Conservation (phyloP, 1,140 invertebrate genomes). For the Euborellia annulipes region DNA sequence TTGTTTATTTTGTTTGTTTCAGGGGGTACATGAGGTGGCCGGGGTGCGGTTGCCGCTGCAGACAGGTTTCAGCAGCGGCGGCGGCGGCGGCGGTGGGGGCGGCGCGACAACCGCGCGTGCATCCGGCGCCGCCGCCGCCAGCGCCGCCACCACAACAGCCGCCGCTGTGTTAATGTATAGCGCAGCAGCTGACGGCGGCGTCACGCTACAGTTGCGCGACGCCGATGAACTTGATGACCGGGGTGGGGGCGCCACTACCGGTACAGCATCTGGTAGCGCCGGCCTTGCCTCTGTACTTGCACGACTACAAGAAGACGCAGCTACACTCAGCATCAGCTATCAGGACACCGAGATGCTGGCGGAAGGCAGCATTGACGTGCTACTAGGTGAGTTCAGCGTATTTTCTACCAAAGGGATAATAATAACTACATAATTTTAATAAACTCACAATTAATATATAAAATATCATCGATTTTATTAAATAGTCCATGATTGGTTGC, state of each 20-base stretch:
- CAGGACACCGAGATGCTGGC: constrained; percentile 14
- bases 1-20: constrained; percentile 19
- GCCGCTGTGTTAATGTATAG: constrained; percentile 38
- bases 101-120: background rate
- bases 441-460: too few species aligned
- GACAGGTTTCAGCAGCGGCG: constrained; percentile 28
- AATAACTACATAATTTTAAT: too few species aligned
- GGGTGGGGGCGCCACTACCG: constrained; percentile 14
- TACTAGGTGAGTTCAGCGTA: constrained; percentile 8
- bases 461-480: too few species aligned
- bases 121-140: background rate
- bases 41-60: constrained; percentile 34
- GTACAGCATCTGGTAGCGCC: constrained; percentile 22
- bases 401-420: background rate
- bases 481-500: too few species aligned
- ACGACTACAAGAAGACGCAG: constrained; percentile 29
- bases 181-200: constrained; percentile 29
- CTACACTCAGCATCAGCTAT: constrained; percentile 32
- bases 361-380: constrained; percentile 12
- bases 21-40: constrained; percentile 35
- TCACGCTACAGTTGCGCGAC: constrained; percentile 34
- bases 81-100: background rate
- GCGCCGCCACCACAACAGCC: constrained; percentile 13
- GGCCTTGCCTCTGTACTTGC: constrained; percentile 24
- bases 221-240: constrained; percentile 31